These are phyloP conservation scores for Fulica atra DNA, from an alignment of 2,113 vertebrate species.

Conservation along the genomic window DNA sequence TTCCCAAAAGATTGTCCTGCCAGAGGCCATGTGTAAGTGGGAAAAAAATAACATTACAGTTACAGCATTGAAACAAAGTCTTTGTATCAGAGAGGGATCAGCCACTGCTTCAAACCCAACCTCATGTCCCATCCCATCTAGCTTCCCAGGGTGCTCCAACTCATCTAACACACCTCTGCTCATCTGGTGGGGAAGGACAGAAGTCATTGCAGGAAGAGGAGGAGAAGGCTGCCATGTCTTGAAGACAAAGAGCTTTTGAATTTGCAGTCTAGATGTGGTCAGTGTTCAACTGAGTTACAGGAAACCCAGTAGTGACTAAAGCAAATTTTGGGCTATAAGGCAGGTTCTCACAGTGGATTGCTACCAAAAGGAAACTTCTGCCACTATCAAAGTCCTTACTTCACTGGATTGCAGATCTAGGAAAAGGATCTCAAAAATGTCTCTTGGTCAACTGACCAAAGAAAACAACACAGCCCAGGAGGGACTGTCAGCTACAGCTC, in stretches of 20 bases:
- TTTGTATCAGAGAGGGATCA: background rate
- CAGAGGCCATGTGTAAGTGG: background rate
- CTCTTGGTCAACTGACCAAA: constrained; percentile 33
- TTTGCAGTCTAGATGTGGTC: background rate
- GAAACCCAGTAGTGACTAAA: background rate
- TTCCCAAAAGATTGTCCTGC: background rate
- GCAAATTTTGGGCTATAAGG: background rate
- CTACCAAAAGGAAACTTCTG: background rate
- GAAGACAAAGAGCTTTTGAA: background rate
- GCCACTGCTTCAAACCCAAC: background rate
- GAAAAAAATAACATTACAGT: background rate
- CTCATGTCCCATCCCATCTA: rapidly evolving
- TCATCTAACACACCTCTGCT: background rate
- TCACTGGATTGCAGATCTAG: constrained; percentile 1
- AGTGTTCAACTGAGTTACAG: background rate
- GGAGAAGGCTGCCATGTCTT: background rate
- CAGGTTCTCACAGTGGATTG: background rate
- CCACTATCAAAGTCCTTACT: background rate
- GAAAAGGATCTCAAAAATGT: constrained; percentile 33
- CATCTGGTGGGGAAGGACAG: background rate
- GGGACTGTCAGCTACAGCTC: background rate
- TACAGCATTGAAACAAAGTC: background rate
- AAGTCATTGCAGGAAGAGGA: background rate
- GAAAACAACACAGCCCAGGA: constrained; percentile 5
- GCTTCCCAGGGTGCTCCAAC: background rate